Conservation (phyloP, 2,113 vertebrate genomes). For the Heterotis niloticus region DNA sequence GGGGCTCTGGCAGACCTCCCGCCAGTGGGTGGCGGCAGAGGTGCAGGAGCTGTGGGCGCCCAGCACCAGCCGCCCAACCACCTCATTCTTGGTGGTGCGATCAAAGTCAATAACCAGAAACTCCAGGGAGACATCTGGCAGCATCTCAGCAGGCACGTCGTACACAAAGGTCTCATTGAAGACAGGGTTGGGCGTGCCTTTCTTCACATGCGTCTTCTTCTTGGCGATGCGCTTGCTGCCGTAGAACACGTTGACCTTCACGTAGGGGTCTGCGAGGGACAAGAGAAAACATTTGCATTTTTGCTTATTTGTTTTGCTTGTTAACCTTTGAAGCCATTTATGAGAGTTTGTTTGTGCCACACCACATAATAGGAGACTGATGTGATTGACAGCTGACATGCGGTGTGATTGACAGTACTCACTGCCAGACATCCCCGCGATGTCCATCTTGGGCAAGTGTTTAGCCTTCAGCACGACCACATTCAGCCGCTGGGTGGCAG, state of each 20-base stretch:
- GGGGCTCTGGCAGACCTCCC: slow-evolving; percentile 70
- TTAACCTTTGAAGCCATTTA: no score
- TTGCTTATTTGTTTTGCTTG: no score
- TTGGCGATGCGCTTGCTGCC: slow-evolving; percentile 79
- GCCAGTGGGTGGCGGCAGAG: slow-evolving; percentile 72
- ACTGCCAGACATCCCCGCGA: slow-evolving; percentile 84
- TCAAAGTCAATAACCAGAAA: slow-evolving; percentile 82
- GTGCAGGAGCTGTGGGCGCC: slow-evolving; percentile 69
- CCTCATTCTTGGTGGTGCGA: slow-evolving; percentile 79
- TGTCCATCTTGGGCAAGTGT: slow-evolving; percentile 83
- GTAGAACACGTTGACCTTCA: slow-evolving; percentile 83
- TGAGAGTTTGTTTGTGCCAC: no score
- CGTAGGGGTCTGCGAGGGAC: slow-evolving; percentile 72
- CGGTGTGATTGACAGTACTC: slow-evolving; percentile 57
- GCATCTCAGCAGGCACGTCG: slow-evolving; percentile 72
- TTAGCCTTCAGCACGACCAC: slow-evolving; percentile 82
- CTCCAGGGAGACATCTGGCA: slow-evolving; percentile 76
- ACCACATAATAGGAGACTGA: no score
- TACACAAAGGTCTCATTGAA: slow-evolving; percentile 85
- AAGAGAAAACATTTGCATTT: neutral
- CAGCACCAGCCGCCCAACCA: slow-evolving; percentile 74
- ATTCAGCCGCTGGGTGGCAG: slow-evolving; percentile 76
- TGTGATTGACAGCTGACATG: no score
- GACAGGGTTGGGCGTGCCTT: slow-evolving; percentile 79
- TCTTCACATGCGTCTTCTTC: slow-evolving; percentile 85